These are phyloP conservation scores for Arremon aurantiirostris DNA, from an alignment of 2,797 vertebrate genomes.

Conservation along the genomic window DNA sequence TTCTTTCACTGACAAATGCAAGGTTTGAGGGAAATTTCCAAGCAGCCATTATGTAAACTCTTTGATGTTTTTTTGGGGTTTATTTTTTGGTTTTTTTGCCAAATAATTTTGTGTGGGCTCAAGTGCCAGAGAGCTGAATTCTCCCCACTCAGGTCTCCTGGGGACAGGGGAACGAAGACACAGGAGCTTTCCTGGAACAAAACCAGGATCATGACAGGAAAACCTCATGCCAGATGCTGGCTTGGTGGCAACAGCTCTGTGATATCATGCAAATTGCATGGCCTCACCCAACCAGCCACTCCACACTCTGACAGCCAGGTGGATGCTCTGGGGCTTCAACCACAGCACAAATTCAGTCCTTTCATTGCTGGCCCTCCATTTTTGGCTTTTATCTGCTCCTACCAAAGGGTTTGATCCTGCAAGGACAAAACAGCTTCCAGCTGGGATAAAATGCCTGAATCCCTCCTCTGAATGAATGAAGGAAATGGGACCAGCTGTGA, in stretches of 20 bases:
- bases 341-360: background rate
- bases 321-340: background rate
- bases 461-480: background rate
- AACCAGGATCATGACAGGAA: background rate
- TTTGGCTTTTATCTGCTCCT: background rate
- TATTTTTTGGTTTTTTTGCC: background rate
- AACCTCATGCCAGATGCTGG: background rate
- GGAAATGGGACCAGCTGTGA: background rate
- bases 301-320: background rate
- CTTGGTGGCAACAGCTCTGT: background rate
- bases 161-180: background rate
- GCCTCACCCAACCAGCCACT: background rate
- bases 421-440: background rate
- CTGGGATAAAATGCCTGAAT: background rate
- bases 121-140: background rate
- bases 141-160: fast-evolving
- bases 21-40: background rate
- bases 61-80: fast-evolving
- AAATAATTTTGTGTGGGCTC: fast-evolving
- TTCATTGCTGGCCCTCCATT: background rate
- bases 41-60: background rate
- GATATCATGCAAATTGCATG: background rate
- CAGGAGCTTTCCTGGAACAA: background rate
- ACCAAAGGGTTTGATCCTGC: background rate
- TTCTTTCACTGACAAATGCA: background rate